Percentiles rank a stretch among this genome's conserved stretches.
These are phyloP conservation scores for Pluvianellus socialis DNA, from an alignment of 2,113 vertebrate genomes.

Conservation along the genomic window DNA sequence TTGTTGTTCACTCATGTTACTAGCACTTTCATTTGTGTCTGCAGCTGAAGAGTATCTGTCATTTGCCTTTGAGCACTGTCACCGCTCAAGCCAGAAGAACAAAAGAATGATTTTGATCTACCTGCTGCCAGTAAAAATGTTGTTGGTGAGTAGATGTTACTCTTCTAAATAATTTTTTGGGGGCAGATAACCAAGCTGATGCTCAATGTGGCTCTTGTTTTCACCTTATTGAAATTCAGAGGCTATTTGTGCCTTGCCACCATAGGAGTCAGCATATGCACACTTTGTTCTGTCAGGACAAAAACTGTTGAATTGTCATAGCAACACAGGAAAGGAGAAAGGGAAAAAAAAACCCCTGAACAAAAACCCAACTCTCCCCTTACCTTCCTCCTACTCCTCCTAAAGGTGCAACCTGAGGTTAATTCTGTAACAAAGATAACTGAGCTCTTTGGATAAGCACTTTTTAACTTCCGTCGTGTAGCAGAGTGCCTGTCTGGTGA, in stretches of 20 bases:
- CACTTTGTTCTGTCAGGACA: neutral
- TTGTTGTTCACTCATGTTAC: neutral
- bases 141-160: constrained; percentile 80
- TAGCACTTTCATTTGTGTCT: neutral
- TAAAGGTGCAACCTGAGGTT: neutral
- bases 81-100: constrained; percentile 94
- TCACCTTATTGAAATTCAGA: neutral
- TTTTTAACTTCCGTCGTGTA: neutral
- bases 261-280: neutral
- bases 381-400: accelerated
- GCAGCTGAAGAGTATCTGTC: constrained; percentile 93
- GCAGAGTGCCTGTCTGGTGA: neutral
- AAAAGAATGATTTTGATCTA: constrained; percentile 97
- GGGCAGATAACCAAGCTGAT: neutral
- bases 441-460: neutral
- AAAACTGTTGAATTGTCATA: neutral
- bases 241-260: neutral
- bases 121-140: constrained; percentile 96
- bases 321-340: neutral
- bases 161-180: neutral
- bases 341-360: neutral
- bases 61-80: constrained; percentile 92
- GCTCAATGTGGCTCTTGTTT: neutral
- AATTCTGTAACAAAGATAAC: neutral
- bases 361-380: accelerated